phyloP scores from a whole-genome alignment of 1,140 invertebrate genomes.

The Rhynchophorus ferrugineus region DNA sequence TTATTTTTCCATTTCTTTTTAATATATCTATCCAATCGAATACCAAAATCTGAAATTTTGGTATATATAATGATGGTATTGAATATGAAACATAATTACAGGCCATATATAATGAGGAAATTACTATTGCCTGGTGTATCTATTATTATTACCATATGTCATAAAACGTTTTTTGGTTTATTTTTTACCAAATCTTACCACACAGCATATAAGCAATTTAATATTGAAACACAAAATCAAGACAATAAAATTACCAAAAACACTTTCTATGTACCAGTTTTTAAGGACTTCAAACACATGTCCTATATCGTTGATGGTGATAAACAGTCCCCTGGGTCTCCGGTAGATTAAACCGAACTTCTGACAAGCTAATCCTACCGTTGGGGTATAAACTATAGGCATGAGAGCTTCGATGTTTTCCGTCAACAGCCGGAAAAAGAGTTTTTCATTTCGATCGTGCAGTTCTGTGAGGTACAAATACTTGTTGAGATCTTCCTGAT shows the following conservation, averaged over 20 bases:
- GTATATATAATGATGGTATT: too few species aligned
- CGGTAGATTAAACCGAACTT: constrained; percentile 92
- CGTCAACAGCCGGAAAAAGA: constrained; percentile 87
- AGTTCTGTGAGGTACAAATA: constrained; percentile 79
- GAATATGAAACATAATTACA: too few species aligned
- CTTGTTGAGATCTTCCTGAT: constrained; percentile 82
- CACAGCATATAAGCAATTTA: not conserved
- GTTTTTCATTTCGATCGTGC: constrained; percentile 78
- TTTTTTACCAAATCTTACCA: not conserved
- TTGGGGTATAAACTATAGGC: constrained; percentile 89
- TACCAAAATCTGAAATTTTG: too few species aligned
- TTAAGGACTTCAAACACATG: constrained; percentile 78
- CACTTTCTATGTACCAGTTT: constrained; percentile 59
- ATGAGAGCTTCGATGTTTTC: constrained; percentile 85
- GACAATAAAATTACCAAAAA: constrained; percentile 26
- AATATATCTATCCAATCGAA: too few species aligned
- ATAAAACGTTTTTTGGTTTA: too few species aligned
- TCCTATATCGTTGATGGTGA: constrained; percentile 93
- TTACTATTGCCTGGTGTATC: too few species aligned
- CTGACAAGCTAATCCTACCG: constrained; percentile 89
- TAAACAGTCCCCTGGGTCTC: constrained; percentile 87
- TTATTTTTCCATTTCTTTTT: too few species aligned
- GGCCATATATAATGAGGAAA: too few species aligned
- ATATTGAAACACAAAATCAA: constrained; percentile 15
- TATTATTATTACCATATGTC: too few species aligned